A percentile compares a stretch with the other conserved stretches of the same genome.
Conservation (phyloP, 2,113 vertebrate genomes). For the Sardina pilchardus region DNA sequence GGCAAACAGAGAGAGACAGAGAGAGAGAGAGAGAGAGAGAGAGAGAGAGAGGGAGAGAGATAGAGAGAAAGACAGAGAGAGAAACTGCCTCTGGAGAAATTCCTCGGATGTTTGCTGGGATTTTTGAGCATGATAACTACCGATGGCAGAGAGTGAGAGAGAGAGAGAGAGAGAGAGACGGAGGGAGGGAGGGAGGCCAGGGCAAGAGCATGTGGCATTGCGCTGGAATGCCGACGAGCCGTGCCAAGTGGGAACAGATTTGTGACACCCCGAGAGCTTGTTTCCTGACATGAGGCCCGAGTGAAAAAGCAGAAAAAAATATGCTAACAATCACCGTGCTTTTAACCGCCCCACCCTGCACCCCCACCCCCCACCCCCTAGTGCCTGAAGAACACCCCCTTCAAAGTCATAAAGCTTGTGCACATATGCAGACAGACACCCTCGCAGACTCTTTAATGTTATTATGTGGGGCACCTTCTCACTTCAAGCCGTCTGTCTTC, state of each 20-base stretch:
- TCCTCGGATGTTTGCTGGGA: conserved; percentile 63
- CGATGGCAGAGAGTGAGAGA: conserved; percentile 23
- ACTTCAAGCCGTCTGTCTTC: neutral
- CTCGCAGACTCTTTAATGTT: conserved; percentile 1
- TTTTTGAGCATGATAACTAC: conserved; percentile 57
- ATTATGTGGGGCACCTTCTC: neutral
- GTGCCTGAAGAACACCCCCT: neutral
- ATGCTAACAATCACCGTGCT: conserved; percentile 10
- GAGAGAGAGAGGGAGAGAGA: neutral
- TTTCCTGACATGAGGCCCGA: conserved; percentile 1
- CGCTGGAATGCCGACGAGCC: neutral
- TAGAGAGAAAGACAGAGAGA: neutral
- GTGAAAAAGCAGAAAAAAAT: neutral
- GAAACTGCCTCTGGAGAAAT: conserved; percentile 63
- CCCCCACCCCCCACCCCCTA: neutral
- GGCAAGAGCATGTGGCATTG: conserved; percentile 33
- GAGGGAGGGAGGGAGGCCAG: conserved; percentile 20
- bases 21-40: neutral
- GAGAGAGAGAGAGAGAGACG: conserved; percentile 14
- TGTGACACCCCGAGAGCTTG: conserved; percentile 33
- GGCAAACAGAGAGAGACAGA: neutral
- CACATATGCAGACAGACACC: conserved; percentile 15
- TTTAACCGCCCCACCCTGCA: neutral
- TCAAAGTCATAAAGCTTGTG: neutral
- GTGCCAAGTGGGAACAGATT: conserved; percentile 34